phyloP scores from a whole-genome alignment of 2,888 invertebrate genomes.

The Agriopis aurantiaria region DNA sequence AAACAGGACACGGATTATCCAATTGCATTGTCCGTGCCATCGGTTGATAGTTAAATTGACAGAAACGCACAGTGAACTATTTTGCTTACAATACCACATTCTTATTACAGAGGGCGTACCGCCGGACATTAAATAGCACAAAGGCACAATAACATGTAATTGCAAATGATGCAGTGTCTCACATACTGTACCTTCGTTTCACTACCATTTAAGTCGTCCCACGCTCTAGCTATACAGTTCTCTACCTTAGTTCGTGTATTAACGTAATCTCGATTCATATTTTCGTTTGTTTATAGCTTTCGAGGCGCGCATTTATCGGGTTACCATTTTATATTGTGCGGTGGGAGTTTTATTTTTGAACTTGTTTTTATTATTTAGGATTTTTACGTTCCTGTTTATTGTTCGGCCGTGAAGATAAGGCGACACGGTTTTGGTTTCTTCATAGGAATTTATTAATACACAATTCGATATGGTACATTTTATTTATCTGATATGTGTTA shows the following conservation, averaged over 20 bases:
- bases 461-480: constrained; percentile 27
- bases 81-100: constrained; percentile 83
- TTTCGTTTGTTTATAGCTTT: constrained; percentile 73
- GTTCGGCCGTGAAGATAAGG: constrained; percentile 48
- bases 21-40: constrained; percentile 54
- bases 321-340: constrained; percentile 58
- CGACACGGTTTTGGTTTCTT: constrained; percentile 50
- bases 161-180: constrained; percentile 85
- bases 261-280: constrained; percentile 76
- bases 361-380: constrained; percentile 46
- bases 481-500: constrained; percentile 23
- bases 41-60: constrained; percentile 69
- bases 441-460: constrained; percentile 32
- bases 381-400: constrained; percentile 46
- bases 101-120: constrained; percentile 62
- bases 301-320: constrained; percentile 64
- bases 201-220: constrained; percentile 79
- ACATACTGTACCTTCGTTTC: constrained; percentile 70
- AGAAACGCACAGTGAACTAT: constrained; percentile 73
- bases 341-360: constrained; percentile 58
- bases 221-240: constrained; percentile 57
- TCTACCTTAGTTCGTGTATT: constrained; percentile 54
- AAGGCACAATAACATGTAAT: constrained; percentile 85
- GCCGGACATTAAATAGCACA: constrained; percentile 78
- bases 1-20: constrained; percentile 52